Evolutionary conservation across 64 coral and sea anemone species (phyloP), one percentile per base, ranked within the genome.

Genomic region (Stichodactyla mertensii): DNA sequence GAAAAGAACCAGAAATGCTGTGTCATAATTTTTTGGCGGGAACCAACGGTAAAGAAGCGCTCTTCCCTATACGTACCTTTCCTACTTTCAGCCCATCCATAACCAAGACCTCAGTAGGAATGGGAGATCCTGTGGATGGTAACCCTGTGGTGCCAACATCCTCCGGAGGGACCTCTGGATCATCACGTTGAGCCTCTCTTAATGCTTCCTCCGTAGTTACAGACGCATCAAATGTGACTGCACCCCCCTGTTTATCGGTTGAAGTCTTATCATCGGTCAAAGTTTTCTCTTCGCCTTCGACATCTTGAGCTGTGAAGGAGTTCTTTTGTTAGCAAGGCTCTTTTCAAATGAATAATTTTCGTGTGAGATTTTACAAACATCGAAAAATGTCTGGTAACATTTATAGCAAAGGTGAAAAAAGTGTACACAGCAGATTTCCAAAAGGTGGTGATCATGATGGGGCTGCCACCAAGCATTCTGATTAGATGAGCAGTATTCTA

Each of bases 41-140:
- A 45, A 45, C 36, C 36, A 45, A 45, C 36, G 36, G 36, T 45
- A 2, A 45, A 45, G 36, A 45, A 45, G 36, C 36, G 36, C 23
- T 23, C 60, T 67, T n/a, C 22, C 55, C 84, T 77, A n/a, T 55
- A 62, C 19, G 24, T 60, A 86, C 84, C 88, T 89, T 93, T 51
- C 92, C 93, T 8, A 87, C 70, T 84, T 77, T 77, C 5, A 78
- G 18, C 51, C 87, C 90, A 28, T 92, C 90, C 18, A 92, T 54
- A 28, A 92, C 83, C 54, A 77, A 78, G n/a, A 87, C 77, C 16
- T 92, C 90, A 6, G 90, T 92, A 27, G 90, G 85, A 10, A 83
- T 77, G 19, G 90, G 51, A 53, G 90, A 92, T 9, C 19, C 83
- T 64, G 31, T 61, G 57, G 69, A 74, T 31, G 69, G 69, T 31